phyloP scores from a whole-genome alignment of 2,888 invertebrate genomes.

The Chloromyia formosa region DNA sequence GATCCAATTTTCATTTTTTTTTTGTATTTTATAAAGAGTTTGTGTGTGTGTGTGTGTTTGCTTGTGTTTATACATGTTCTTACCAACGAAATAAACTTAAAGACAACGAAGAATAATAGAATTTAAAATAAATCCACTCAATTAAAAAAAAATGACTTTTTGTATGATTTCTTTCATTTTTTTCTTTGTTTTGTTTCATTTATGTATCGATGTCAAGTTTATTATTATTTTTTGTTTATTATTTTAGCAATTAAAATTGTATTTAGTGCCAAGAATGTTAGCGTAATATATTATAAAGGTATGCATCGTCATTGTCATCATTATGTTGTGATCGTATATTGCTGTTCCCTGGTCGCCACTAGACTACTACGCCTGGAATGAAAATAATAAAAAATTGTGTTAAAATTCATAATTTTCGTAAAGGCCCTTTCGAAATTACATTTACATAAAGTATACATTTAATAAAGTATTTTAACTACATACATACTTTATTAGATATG shows the following conservation, averaged over 20 bases:
- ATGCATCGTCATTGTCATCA: constrained; percentile 29
- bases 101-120: not conserved
- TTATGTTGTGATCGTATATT: constrained; percentile 19
- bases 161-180: constrained; percentile 19
- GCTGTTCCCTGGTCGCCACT: constrained; percentile 10
- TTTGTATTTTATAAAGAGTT: not conserved
- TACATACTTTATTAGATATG: too few species aligned
- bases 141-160: constrained; percentile 38
- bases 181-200: constrained; percentile 28
- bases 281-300: constrained; percentile 40
- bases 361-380: constrained; percentile 41
- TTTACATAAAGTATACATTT: too few species aligned
- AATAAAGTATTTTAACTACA: too few species aligned
- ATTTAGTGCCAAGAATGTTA: constrained; percentile 44
- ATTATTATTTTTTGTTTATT: constrained; percentile 19
- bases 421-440: too few species aligned
- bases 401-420: not conserved
- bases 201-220: constrained; percentile 42
- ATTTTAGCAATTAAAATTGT: constrained; percentile 43
- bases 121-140: constrained; percentile 31
- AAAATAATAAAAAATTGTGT: not conserved
- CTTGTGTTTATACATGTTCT: constrained; percentile 25
- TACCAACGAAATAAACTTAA: constrained; percentile 37
- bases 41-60: too few species aligned
- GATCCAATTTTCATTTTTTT: constrained; percentile 23